These are phyloP conservation scores for Pelodiscus sinensis DNA, from an alignment of 2,113 vertebrate genomes.

Conservation along the genomic window DNA sequence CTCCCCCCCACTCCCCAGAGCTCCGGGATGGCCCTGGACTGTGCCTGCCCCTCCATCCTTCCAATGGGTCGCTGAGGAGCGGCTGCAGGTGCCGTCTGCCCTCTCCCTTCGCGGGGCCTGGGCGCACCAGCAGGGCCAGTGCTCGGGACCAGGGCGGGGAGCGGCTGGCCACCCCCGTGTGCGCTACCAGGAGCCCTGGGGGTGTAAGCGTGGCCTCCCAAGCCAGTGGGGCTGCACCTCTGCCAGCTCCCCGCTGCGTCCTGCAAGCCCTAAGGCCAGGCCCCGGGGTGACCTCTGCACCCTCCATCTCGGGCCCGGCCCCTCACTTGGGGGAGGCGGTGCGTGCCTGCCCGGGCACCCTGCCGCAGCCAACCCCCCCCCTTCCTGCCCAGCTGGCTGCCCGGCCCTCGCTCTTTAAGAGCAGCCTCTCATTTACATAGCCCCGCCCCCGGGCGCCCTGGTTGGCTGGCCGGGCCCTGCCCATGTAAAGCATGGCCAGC, in stretches of 20 bases:
- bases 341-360: too few relatives aligned
- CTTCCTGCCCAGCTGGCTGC: too few relatives aligned
- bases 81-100: neutral
- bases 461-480: neutral
- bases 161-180: neutral
- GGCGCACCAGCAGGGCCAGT: neutral
- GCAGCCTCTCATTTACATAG: neutral
- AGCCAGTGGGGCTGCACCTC: too few relatives aligned
- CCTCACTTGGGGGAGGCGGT: neutral
- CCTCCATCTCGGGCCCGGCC: too few relatives aligned
- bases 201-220: neutral
- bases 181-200: neutral
- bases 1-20: neutral
- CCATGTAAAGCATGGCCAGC: slow-evolving; percentile 57
- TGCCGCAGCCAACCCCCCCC: neutral
- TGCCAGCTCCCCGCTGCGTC: too few relatives aligned
- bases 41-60: neutral
- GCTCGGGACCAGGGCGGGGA: too few relatives aligned
- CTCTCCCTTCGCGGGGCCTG: neutral
- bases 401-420: slow-evolving; percentile 36
- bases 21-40: neutral
- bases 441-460: slow-evolving; percentile 14
- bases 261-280: too few relatives aligned
- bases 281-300: neutral
- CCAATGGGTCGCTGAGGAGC: neutral